Evolutionary conservation across 2,888 invertebrate genomes (phyloP).

Genomic region (Lysandra coridon): DNA sequence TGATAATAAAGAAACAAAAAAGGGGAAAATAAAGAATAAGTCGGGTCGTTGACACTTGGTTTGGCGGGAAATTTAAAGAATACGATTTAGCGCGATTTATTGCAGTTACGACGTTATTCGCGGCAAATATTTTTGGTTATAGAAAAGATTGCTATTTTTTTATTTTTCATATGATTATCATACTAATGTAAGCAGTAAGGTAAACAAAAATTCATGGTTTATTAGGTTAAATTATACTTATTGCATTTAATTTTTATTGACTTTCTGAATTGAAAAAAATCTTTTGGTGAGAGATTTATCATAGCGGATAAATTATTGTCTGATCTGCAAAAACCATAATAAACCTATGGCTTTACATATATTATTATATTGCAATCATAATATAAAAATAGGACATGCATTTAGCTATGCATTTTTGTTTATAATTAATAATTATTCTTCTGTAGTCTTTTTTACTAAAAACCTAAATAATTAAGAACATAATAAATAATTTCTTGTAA

Average conservation of each 20-base stretch:
- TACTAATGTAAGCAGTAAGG: too few relatives aligned
- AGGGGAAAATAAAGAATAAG: not conserved
- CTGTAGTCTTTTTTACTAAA: too few relatives aligned
- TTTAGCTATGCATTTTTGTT: not conserved
- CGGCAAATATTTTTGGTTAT: not conserved
- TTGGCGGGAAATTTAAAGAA: conserved; percentile 12
- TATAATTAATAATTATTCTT: too few relatives aligned
- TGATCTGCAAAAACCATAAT: too few relatives aligned
- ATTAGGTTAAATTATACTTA: too few relatives aligned
- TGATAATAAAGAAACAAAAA: conserved; percentile 16
- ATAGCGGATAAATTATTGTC: not conserved
- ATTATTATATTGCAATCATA: too few relatives aligned
- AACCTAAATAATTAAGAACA: too few relatives aligned
- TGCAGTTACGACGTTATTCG: not conserved
- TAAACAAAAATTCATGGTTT: too few relatives aligned
- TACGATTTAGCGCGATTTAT: not conserved
- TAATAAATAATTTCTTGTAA: too few relatives aligned
- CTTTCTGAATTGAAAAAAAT: not conserved
- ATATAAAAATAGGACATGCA: not conserved
- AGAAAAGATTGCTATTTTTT: not conserved
- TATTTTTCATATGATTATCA: not conserved
- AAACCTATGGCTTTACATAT: too few relatives aligned
- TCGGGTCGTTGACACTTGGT: not conserved
- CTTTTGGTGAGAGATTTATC: not conserved
- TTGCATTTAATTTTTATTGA: not conserved